Conservation (phyloP, 2,113 vertebrate genomes). For the Podiceps cristatus region DNA sequence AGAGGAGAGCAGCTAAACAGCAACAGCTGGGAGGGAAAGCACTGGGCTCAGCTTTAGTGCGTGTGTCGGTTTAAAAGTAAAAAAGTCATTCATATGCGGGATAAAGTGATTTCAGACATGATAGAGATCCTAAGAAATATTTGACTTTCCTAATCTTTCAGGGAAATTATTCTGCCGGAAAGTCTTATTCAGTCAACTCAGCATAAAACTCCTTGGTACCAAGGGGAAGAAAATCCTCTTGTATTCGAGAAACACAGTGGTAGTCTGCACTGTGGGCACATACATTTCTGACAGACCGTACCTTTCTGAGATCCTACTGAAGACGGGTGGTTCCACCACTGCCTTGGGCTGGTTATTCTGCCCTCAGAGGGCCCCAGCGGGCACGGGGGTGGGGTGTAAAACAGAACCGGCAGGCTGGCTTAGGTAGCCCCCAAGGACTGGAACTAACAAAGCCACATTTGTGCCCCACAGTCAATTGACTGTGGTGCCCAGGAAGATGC, state of each 20-base stretch:
- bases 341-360: background rate
- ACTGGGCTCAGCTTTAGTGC: background rate
- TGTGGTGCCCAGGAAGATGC: background rate
- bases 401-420: background rate
- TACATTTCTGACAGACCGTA: background rate
- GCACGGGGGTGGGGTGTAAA: background rate
- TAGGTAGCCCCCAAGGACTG: background rate
- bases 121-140: slow-evolving; percentile 24
- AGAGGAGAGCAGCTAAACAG: background rate
- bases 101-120: slow-evolving; percentile 47
- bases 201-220: background rate
- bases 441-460: background rate
- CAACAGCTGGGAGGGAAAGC: slow-evolving; percentile 49
- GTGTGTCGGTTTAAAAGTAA: background rate
- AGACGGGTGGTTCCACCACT: background rate
- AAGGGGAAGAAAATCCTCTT: background rate
- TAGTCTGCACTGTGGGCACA: background rate
- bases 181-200: slow-evolving; percentile 6
- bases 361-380: background rate
- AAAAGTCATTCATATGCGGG: background rate
- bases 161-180: background rate
- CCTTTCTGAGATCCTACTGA: background rate
- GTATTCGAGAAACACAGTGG: background rate
- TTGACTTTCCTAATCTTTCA: slow-evolving; percentile 33
- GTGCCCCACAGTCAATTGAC: too few relatives aligned